Evolutionary conservation across 2,113 vertebrate genomes (phyloP), one percentile per base, ranked within the genome.

Genomic region (Ciconia boyciana): DNA sequence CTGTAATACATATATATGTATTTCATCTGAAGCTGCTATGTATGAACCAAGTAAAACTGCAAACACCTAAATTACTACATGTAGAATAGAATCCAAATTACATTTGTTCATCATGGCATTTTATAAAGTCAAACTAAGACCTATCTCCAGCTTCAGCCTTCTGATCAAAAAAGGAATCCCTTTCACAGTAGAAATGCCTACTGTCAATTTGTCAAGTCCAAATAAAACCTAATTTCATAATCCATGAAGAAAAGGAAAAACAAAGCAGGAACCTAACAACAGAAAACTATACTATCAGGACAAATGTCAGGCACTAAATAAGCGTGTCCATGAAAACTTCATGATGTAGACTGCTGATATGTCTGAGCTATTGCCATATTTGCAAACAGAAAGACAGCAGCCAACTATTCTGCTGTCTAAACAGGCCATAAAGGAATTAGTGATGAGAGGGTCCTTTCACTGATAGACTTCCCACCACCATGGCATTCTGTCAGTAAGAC

Each of bases 201-300:
- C 65, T 95, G 51, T 34, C 82, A 83, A 11, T 87, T 93, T 85
- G 66, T 74, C 83, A 93, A 91, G 77, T 36, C 41, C 89, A 62
- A 77, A 90, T 43, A 96, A 96, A 96, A 48, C 25, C 55, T 81
- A 68, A 97, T 94, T 96, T 94, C 68, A 77, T 92, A 87, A 97
- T 93, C 92, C 78, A 60, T 39, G 10, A 71, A 90, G 64, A 66
- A 95, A 93, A 86, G 44, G 7, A 36, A 91, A 79, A 83, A 39
- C 43, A 60, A 31, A 87, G 48, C 44, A 79, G 71, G 91, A 95
- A 91, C n/a, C n/a, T 57, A 92, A 66, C 31, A 82, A 69, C n/a
- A 89, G 82, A 80, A 89, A 92, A 91, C 89, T 72, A 83, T 60
- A 95, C 71, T 72, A 80, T 41, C 17, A 54, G 79, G 78, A 69